Percentiles rank a stretch among this genome's conserved stretches.
Conservation (phyloP, 2,888 invertebrate species). For the Aphodius sticticus region DNA sequence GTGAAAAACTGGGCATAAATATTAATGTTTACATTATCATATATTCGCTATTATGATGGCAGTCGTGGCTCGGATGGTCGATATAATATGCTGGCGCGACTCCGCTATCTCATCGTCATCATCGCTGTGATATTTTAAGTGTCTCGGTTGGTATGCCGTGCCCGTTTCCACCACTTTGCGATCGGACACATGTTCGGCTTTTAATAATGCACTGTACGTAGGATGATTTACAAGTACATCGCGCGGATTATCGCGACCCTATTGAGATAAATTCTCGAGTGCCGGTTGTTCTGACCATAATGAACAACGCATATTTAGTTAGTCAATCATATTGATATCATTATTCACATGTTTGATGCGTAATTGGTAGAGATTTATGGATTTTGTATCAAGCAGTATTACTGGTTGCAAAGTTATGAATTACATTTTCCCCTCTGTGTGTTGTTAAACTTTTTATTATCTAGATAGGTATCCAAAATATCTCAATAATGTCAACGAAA, state of each 20-base stretch:
- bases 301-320: neutral
- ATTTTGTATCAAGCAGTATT: too few species aligned
- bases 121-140: neutral
- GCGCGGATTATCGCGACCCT: neutral
- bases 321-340: too few species aligned
- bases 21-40: constrained; percentile 4
- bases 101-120: neutral
- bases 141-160: neutral
- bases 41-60: neutral
- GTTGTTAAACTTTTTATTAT: too few species aligned
- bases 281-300: neutral
- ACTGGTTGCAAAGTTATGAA: too few species aligned
- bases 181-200: constrained; percentile 4
- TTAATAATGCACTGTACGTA: neutral
- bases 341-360: too few species aligned
- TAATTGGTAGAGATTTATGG: too few species aligned
- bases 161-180: neutral
- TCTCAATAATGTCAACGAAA: too few species aligned
- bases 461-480: too few species aligned
- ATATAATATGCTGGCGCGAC: neutral
- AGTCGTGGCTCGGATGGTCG: neutral
- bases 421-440: too few species aligned
- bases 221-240: neutral
- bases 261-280: neutral
- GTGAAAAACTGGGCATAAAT: neutral